Evolutionary conservation across 2,888 invertebrate species (phyloP).

Genomic region (Oligia latruncula): DNA sequence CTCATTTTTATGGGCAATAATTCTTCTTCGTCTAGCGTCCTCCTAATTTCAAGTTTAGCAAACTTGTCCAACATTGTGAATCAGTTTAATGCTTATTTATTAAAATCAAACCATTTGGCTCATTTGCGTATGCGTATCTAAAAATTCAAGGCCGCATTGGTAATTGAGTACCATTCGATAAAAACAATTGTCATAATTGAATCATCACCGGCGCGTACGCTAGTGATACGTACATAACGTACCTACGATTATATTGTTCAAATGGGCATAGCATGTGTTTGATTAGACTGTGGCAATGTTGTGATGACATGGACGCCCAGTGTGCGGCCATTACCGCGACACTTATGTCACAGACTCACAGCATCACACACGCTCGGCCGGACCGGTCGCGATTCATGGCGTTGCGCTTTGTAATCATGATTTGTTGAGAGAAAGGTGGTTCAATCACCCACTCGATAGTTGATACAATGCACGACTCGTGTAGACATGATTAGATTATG

Average conservation of each 20-base stretch:
- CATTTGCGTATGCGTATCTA: conserved; percentile 24
- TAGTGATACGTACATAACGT: conserved; percentile 7
- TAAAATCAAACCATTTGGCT: conserved; percentile 11
- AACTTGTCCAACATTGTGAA: neutral
- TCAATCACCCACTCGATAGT: conserved; percentile 39
- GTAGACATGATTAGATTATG: conserved; percentile 36
- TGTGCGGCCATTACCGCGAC: conserved; percentile 42
- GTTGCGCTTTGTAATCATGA: conserved; percentile 47
- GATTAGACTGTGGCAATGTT: conserved; percentile 20
- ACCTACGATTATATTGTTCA: conserved; percentile 3
- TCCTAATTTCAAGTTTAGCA: neutral
- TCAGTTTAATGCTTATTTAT: conserved; percentile 9
- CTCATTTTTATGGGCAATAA: neutral
- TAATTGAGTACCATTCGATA: conserved; percentile 14
- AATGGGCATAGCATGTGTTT: conserved; percentile 7
- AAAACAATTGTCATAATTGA: conserved; percentile 31
- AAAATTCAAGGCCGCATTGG: conserved; percentile 37
- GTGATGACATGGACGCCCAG: conserved; percentile 24
- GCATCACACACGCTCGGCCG: conserved; percentile 44
- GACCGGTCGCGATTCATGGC: conserved; percentile 56
- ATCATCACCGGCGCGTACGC: conserved; percentile 37
- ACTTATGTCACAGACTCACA: conserved; percentile 60
- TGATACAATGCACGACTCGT: conserved; percentile 37
- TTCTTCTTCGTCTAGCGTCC: neutral
- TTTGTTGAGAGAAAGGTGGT: conserved; percentile 62